Conservation (phyloP, 2,888 invertebrate species). For the Dione juno region DNA sequence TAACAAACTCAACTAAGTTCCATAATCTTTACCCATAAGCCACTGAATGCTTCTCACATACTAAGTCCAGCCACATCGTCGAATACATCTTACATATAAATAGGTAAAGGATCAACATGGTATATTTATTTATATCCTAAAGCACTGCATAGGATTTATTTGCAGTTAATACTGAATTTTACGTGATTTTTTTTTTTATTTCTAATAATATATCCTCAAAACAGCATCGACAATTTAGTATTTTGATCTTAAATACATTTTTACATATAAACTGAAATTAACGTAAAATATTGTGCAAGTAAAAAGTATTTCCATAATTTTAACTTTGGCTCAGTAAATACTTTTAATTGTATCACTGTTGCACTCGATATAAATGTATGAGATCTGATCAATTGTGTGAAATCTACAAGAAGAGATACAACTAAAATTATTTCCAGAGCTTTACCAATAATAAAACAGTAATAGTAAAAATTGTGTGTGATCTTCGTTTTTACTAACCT, state of each 20-base stretch:
- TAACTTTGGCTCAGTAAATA: slow-evolving; percentile 17
- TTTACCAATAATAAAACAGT: slow-evolving; percentile 23
- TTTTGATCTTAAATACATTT: slow-evolving; percentile 16
- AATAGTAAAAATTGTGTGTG: slow-evolving; percentile 45
- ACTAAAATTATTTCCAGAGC: slow-evolving; percentile 27
- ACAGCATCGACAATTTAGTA: slow-evolving; percentile 1
- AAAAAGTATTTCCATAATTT: slow-evolving; percentile 1
- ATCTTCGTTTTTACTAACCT: slow-evolving; percentile 47
- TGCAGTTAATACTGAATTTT: slow-evolving; percentile 73
- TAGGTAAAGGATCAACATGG: slow-evolving; percentile 40
- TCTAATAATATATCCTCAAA: slow-evolving; percentile 3
- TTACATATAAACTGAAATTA: slow-evolving; percentile 3
- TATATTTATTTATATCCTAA: slow-evolving; percentile 51
- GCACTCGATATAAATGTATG: slow-evolving; percentile 35
- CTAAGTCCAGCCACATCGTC: slow-evolving; percentile 13
- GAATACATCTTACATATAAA: slow-evolving; percentile 36
- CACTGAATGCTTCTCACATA: slow-evolving; percentile 56
- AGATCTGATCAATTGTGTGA: slow-evolving; percentile 15
- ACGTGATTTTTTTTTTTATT: slow-evolving; percentile 27
- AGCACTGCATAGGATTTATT: slow-evolving; percentile 58
- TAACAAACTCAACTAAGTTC: slow-evolving; percentile 63
- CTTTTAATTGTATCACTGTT: slow-evolving; percentile 34
- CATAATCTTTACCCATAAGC: slow-evolving; percentile 64
- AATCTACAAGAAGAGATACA: slow-evolving; percentile 15
- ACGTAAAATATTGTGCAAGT: slow-evolving; percentile 21